Evolutionary conservation across 2,888 invertebrate species (phyloP).

Genomic region (Sepioteuthis lessoniana): DNA sequence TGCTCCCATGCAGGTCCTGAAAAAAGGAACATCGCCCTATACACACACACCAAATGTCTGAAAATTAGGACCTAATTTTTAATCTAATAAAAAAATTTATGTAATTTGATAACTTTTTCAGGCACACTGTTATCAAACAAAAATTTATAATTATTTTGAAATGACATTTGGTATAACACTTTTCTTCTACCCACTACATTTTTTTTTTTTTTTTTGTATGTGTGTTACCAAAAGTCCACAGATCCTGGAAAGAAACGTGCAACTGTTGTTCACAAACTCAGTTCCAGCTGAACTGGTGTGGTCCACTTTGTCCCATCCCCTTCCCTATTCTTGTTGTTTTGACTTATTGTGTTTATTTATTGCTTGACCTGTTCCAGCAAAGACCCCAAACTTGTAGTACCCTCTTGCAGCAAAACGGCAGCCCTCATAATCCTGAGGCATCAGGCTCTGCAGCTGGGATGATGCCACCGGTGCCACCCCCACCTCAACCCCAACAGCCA

Average conservation of each 20-base stretch:
- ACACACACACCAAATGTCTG: too few relatives aligned
- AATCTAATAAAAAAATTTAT: too few relatives aligned
- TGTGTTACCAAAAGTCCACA: neutral
- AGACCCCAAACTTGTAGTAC: slow-evolving; percentile 34
- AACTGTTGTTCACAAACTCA: neutral
- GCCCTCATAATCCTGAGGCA: slow-evolving; percentile 21
- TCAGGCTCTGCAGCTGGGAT: slow-evolving; percentile 37
- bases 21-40: too few relatives aligned
- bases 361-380: slow-evolving; percentile 46
- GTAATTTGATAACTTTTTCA: too few relatives aligned
- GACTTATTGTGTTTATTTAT: slow-evolving; percentile 17
- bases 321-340: neutral
- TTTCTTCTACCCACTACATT: neutral
- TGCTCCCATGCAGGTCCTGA: too few relatives aligned
- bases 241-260: neutral
- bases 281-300: slow-evolving; percentile 8
- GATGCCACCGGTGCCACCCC: slow-evolving; percentile 37
- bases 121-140: too few relatives aligned
- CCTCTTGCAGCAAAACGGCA: slow-evolving; percentile 43
- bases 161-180: too few relatives aligned
- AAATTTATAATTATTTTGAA: too few relatives aligned
- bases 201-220: neutral
- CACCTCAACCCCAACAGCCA: neutral
- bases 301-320: neutral
- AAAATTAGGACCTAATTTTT: too few relatives aligned